phyloP scores from a whole-genome alignment of 2,797 vertebrate species.

The Leucoraja ocellata region DNA sequence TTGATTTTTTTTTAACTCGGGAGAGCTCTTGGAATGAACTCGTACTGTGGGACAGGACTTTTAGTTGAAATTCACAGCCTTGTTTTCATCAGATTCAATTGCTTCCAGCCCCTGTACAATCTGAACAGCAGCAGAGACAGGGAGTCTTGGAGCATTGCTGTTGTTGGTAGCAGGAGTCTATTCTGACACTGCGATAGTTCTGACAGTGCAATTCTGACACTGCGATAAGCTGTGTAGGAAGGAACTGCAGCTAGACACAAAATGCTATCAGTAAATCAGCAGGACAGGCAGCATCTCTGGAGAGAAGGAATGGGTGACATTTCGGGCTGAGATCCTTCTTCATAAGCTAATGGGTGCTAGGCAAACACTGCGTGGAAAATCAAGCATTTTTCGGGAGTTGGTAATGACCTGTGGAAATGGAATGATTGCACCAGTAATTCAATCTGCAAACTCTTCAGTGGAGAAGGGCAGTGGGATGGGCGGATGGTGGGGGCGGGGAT shows the following conservation, averaged over 20 bases:
- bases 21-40: too few species aligned
- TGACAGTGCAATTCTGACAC: background rate
- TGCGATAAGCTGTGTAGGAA: background rate
- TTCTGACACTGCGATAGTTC: background rate
- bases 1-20: too few species aligned
- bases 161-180: background rate
- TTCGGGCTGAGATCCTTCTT: too few species aligned
- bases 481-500: too few species aligned
- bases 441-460: background rate
- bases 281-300: too few species aligned
- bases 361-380: background rate
- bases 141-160: background rate
- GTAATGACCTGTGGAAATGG: background rate
- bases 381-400: background rate
- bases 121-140: background rate
- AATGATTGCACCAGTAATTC: background rate
- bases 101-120: background rate
- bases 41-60: too few species aligned
- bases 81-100: slow-evolving; percentile 13
- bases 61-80: background rate
- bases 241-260: too few species aligned
- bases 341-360: background rate
- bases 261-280: too few species aligned
- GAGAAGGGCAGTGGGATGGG: background rate
- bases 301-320: too few species aligned